These are phyloP conservation scores for Erebia epiphron DNA, from an alignment of 2,888 invertebrate species.

Conservation along the genomic window DNA sequence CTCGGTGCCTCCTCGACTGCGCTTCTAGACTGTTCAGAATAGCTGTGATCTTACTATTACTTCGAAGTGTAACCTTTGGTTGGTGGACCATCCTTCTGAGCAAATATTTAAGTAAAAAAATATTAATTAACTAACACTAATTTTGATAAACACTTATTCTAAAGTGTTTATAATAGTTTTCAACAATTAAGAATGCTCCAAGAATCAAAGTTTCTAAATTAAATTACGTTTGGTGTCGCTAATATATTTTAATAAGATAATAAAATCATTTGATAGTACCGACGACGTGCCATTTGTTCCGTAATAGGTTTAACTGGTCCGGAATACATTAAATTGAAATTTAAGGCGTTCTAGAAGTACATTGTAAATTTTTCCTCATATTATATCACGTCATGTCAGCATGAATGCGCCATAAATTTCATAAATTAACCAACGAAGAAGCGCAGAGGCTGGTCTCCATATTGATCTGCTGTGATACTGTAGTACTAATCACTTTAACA, in stretches of 20 bases:
- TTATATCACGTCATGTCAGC: background rate
- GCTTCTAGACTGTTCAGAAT: constrained; percentile 66
- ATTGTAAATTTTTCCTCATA: constrained; percentile 9
- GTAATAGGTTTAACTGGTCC: background rate
- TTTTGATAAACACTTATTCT: background rate
- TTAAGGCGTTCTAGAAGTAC: constrained; percentile 7
- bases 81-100: constrained; percentile 56
- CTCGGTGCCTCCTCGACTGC: constrained; percentile 79
- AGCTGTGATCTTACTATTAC: constrained; percentile 54
- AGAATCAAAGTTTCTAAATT: constrained; percentile 33
- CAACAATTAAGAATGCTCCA: constrained; percentile 30
- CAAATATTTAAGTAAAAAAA: constrained; percentile 25
- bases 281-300: background rate
- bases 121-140: background rate
- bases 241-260: constrained; percentile 19
- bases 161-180: background rate
- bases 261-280: background rate
- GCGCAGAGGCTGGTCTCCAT: constrained; percentile 64
- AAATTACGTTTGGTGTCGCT: constrained; percentile 15
- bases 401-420: constrained; percentile 22
- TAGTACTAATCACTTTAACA: constrained; percentile 74
- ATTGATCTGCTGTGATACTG: constrained; percentile 80
- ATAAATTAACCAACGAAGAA: constrained; percentile 44
- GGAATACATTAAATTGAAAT: constrained; percentile 20
- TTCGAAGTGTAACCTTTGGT: constrained; percentile 51